Percentiles rank a stretch among this genome's conserved stretches.
Evolutionary conservation across 2,797 vertebrate genomes (phyloP).

Genomic region (Discoglossus pictus): DNA sequence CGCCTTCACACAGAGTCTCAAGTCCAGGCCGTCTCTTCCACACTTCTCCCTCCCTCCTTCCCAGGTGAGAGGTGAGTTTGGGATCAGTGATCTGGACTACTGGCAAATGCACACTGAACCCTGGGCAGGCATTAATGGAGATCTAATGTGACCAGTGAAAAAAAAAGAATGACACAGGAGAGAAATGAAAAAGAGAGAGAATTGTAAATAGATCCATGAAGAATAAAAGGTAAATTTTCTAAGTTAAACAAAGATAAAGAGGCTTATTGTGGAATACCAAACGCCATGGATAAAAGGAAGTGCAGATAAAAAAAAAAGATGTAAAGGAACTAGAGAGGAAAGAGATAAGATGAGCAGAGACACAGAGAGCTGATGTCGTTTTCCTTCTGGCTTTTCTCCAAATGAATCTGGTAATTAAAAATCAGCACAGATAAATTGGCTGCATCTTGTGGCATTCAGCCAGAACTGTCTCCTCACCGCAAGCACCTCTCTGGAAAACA

Average conservation of each 20-base stretch:
- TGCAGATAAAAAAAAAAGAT: neutral
- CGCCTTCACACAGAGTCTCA: slow-evolving; percentile 35
- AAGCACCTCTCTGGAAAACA: neutral
- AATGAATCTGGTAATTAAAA: slow-evolving; percentile 49
- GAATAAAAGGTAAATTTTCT: too few relatives aligned
- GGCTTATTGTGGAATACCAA: too few relatives aligned
- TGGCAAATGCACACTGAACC: neutral
- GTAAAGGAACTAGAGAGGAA: neutral
- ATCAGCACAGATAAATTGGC: slow-evolving; percentile 48
- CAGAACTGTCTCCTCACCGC: slow-evolving; percentile 17
- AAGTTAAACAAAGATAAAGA: too few relatives aligned
- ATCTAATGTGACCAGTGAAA: slow-evolving; percentile 8
- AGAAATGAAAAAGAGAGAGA: too few relatives aligned
- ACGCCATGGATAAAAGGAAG: too few relatives aligned
- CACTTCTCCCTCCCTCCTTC: neutral
- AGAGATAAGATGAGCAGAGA: slow-evolving; percentile 9
- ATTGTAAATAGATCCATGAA: too few relatives aligned
- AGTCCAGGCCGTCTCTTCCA: slow-evolving; percentile 6
- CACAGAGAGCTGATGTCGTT: slow-evolving; percentile 26
- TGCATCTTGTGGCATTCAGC: slow-evolving; percentile 31
- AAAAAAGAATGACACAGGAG: neutral
- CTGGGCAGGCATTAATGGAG: neutral
- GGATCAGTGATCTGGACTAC: neutral
- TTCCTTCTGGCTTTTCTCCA: slow-evolving; percentile 44
- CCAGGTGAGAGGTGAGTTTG: slow-evolving; percentile 14